phyloP scores from a whole-genome alignment of 1,140 invertebrate genomes.

The Ostrea edulis region DNA sequence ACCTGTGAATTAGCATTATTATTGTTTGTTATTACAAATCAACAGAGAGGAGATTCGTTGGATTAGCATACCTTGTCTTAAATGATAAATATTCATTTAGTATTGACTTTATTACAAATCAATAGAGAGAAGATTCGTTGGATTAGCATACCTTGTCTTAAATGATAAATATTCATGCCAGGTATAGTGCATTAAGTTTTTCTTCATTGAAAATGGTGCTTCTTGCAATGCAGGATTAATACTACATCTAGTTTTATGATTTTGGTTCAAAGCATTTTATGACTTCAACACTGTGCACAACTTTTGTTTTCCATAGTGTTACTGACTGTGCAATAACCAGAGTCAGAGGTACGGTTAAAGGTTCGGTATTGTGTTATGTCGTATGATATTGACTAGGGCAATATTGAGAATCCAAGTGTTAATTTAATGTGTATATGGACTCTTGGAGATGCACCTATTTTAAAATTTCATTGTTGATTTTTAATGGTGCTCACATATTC shows the following conservation, averaged over 20 bases:
- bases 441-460: not conserved
- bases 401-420: not conserved
- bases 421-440: not conserved
- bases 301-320: not conserved
- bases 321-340: constrained; percentile 1
- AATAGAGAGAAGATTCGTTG: not conserved
- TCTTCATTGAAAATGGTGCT: not conserved
- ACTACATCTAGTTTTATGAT: not conserved
- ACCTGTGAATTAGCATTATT: not conserved
- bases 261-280: not conserved
- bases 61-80: not conserved
- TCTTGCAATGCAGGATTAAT: constrained; percentile 1
- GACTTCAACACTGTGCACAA: not conserved
- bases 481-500: not conserved
- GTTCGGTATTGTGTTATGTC: not conserved
- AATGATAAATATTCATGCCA: not conserved
- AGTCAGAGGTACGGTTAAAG: not conserved
- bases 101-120: not conserved
- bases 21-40: not conserved
- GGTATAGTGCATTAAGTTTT: not conserved
- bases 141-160: not conserved
- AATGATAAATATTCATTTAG: too few species aligned
- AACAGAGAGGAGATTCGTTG: not conserved
- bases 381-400: not conserved
- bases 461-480: not conserved